Conservation (phyloP, 1,140 invertebrate species). For the Drosophila auraria region DNA sequence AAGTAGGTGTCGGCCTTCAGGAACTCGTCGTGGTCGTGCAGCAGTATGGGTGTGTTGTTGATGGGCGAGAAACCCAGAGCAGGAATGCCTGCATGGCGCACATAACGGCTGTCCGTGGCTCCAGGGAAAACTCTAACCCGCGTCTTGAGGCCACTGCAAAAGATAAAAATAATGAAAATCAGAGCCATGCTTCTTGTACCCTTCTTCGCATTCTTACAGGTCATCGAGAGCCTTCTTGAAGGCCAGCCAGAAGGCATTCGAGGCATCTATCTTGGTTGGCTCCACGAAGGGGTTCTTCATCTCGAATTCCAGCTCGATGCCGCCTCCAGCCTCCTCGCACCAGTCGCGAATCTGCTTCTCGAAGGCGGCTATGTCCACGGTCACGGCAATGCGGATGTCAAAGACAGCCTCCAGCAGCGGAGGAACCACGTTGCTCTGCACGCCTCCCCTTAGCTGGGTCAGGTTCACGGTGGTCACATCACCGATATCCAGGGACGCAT, state of each 20-base stretch:
- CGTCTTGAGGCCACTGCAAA: slow-evolving; percentile 86
- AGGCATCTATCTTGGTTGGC: slow-evolving; percentile 89
- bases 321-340: slow-evolving; percentile 93
- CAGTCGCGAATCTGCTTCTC: slow-evolving; percentile 90
- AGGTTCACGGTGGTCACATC: slow-evolving; percentile 96
- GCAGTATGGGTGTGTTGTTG: slow-evolving; percentile 89
- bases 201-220: slow-evolving; percentile 87
- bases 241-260: slow-evolving; percentile 93
- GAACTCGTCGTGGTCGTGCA: slow-evolving; percentile 93
- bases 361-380: slow-evolving; percentile 89
- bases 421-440: slow-evolving; percentile 97
- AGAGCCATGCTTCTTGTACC: background rate
- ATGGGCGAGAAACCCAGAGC: slow-evolving; percentile 94
- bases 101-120: slow-evolving; percentile 91
- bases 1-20: slow-evolving; percentile 90
- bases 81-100: slow-evolving; percentile 91
- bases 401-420: slow-evolving; percentile 91
- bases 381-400: slow-evolving; percentile 93
- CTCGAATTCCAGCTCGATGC: slow-evolving; percentile 90
- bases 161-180: background rate
- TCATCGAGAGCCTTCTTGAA: slow-evolving; percentile 88
- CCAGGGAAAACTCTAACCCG: slow-evolving; percentile 91
- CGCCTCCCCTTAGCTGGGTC: slow-evolving; percentile 93
- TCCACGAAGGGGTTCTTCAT: slow-evolving; percentile 88
- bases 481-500: slow-evolving; percentile 89